phyloP scores from a whole-genome alignment of 2,888 invertebrate genomes.

The Rotaria magnacalcarata region DNA sequence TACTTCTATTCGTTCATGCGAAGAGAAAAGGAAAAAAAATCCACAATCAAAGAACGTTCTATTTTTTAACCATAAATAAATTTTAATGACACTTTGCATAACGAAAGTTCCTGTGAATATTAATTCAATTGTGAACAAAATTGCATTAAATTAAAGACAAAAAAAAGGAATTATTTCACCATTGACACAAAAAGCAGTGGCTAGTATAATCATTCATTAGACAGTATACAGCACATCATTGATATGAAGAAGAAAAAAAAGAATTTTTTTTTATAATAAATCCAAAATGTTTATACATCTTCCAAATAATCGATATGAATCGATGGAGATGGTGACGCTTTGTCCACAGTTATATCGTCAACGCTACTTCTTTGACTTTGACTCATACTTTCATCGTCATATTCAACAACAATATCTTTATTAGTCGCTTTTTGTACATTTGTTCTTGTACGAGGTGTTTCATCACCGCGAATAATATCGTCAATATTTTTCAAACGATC shows the following conservation, averaged over 20 bases:
- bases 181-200: not conserved
- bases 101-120: not conserved
- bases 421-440: not conserved
- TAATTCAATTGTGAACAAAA: not conserved
- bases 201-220: not conserved
- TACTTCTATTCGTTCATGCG: constrained; percentile 63
- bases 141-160: not conserved
- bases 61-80: not conserved
- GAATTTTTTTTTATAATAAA: no score
- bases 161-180: not conserved
- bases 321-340: constrained; percentile 9
- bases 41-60: no score
- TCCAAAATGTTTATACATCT: not conserved
- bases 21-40: constrained; percentile 72
- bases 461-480: not conserved
- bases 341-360: constrained; percentile 7
- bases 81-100: not conserved
- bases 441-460: not conserved
- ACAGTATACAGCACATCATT: not conserved
- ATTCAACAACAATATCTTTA: constrained; percentile 4
- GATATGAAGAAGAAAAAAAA: not conserved
- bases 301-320: constrained; percentile 10
- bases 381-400: constrained; percentile 28
- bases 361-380: not conserved
- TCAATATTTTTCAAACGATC: not conserved